Evolutionary conservation across 2,888 invertebrate genomes (phyloP).

Genomic region (Mechanitis messenoides): DNA sequence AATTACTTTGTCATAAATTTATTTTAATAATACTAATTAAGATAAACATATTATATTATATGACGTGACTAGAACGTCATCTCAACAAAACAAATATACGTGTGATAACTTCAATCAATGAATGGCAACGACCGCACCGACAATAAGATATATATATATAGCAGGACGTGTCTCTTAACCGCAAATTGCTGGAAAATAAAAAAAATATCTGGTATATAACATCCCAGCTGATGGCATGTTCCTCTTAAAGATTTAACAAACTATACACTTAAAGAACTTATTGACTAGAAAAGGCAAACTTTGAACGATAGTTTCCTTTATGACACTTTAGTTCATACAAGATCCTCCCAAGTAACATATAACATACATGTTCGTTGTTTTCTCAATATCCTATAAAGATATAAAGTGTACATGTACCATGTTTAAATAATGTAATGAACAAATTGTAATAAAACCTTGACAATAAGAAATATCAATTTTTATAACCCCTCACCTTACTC

Average conservation of each 20-base stretch:
- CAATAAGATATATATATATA: too few relatives aligned
- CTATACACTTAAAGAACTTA: conserved; percentile 68
- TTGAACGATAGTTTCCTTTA: conserved; percentile 63
- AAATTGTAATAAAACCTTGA: not conserved
- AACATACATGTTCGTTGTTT: not conserved
- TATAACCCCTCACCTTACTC: not conserved
- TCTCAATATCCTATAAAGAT: not conserved
- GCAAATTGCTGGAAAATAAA: too few relatives aligned
- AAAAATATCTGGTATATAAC: not conserved
- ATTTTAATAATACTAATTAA: too few relatives aligned
- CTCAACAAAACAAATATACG: too few relatives aligned
- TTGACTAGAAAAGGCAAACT: conserved; percentile 63
- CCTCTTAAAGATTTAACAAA: conserved; percentile 62
- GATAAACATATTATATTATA: too few relatives aligned
- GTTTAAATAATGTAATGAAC: not conserved
- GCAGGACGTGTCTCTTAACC: too few relatives aligned
- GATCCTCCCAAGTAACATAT: conserved; percentile 27
- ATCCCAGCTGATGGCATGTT: conserved; percentile 17
- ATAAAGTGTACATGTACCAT: not conserved
- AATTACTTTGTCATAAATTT: too few relatives aligned
- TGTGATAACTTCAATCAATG: too few relatives aligned
- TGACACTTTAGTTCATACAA: conserved; percentile 36
- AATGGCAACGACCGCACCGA: too few relatives aligned
- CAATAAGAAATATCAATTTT: conserved; percentile 3
- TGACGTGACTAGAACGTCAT: too few relatives aligned